Conservation (phyloP, 1,140 invertebrate genomes). For the Euura saliciscinereae region DNA sequence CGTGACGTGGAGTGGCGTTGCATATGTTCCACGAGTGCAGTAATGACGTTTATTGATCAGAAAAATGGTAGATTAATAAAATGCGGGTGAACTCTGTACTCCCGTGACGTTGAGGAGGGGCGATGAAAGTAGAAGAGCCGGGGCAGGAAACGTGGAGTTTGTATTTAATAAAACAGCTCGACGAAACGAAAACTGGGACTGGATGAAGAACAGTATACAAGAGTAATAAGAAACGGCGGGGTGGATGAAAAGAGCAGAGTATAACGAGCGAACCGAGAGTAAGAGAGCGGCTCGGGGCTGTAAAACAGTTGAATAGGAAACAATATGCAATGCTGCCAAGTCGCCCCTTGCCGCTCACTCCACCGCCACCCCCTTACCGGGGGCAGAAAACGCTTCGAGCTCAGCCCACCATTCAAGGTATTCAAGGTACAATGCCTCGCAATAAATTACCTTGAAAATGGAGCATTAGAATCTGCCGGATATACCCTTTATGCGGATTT, state of each 20-base stretch:
- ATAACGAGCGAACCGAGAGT: not conserved
- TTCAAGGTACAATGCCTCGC: conserved; percentile 35
- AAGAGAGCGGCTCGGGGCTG: conserved; percentile 19
- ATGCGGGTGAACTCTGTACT: not conserved
- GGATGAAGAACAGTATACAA: not conserved
- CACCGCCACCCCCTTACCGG: conserved; percentile 14
- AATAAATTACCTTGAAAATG: conserved; percentile 41
- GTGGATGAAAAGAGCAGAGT: not conserved
- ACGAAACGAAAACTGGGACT: not conserved
- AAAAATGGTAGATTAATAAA: not conserved
- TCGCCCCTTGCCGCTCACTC: not conserved
- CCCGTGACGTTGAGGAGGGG: not conserved
- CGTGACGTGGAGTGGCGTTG: not conserved
- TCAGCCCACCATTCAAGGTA: conserved; percentile 25
- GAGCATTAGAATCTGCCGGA: conserved; percentile 39
- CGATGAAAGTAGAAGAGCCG: not conserved
- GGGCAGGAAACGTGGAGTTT: not conserved
- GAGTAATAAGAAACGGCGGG: conserved; percentile 1
- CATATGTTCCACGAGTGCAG: not conserved
- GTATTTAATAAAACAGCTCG: not conserved
- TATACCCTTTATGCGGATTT: conserved; percentile 38
- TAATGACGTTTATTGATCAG: conserved; percentile 3
- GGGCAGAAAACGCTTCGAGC: conserved; percentile 17
- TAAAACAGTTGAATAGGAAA: conserved; percentile 35
- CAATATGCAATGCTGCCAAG: conserved; percentile 34